Evolutionary conservation across 2,797 vertebrate species (phyloP), one percentile per base, ranked within the genome.

Genomic region (Echiichthys vipera): DNA sequence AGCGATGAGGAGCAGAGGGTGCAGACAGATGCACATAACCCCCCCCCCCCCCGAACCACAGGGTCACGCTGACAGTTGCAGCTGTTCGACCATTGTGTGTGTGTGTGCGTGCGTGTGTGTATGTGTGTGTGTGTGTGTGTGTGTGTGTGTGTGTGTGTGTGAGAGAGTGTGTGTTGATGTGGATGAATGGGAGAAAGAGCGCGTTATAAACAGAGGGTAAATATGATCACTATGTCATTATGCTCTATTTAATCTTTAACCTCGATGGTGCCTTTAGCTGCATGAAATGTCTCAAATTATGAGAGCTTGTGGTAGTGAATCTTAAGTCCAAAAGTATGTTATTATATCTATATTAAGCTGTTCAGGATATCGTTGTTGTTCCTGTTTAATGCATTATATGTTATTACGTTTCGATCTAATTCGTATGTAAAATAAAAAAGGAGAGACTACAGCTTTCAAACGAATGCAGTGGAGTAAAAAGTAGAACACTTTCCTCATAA

Each of bases 1-100:
- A 95, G 84, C 67, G 87, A 79, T 85, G n/a, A 74, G 65, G 86
- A 90, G 94, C 93, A 95, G 83, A 94, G 91, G 93, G 90, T 53
- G 45, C 5, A 72, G 49, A 77, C 68, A 85, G 72, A 86, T 39
- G 63, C 51, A 68, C 61, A 64, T 36, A 85, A 58, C 34, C 12
- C 34, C 3, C 12, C 10, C 11, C 1, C 34, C 3, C 32, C 32
- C 7, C 11, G 9, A 12, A 9, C 10, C 32, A 34, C 32, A 74
- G 51, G 55, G 45, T 50, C 8, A 3, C 22, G 47, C 65, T 83
- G 84, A 77, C 75, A 87, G 65, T 30, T 70, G 64, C 84, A 88
- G 84, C 77, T 88, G 86, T 42, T 72, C 0, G 15, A 24, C n/a
- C n/a, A n/a, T n/a, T 36, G 11, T 36, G 34, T 36, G 40, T 37